phyloP scores from a whole-genome alignment of 2,888 invertebrate genomes.

The Aleiodes leptofemur region DNA sequence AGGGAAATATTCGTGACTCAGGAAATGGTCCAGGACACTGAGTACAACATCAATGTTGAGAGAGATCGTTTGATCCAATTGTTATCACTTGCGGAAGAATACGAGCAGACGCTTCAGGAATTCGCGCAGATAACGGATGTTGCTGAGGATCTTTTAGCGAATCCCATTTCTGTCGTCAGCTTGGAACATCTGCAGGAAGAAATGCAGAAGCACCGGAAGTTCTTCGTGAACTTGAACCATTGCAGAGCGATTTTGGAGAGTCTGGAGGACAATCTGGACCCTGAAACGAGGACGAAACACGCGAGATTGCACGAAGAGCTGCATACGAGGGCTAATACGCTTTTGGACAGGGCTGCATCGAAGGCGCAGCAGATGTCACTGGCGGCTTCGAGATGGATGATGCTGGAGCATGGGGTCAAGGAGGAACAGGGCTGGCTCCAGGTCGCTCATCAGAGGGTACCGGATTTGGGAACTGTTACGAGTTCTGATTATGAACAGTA shows the following conservation, averaged over 20 bases:
- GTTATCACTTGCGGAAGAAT: slow-evolving; percentile 88
- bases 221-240: slow-evolving; percentile 91
- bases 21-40: slow-evolving; percentile 83
- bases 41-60: slow-evolving; percentile 83
- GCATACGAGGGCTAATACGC: slow-evolving; percentile 84
- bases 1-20: slow-evolving; percentile 81
- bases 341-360: slow-evolving; percentile 88
- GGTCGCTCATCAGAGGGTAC: slow-evolving; percentile 89
- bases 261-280: slow-evolving; percentile 88
- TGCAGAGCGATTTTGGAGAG: slow-evolving; percentile 92
- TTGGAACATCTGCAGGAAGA: slow-evolving; percentile 90
- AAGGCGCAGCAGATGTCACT: slow-evolving; percentile 89
- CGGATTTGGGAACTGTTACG: slow-evolving; percentile 87
- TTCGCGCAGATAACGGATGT: slow-evolving; percentile 90
- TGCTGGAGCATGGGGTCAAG: slow-evolving; percentile 87
- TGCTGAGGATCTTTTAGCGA: slow-evolving; percentile 88
- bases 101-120: slow-evolving; percentile 91
- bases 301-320: slow-evolving; percentile 85
- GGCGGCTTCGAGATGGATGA: slow-evolving; percentile 90
- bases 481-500: slow-evolving; percentile 91
- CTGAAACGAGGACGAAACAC: slow-evolving; percentile 85
- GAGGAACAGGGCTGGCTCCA: slow-evolving; percentile 90
- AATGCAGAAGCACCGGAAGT: slow-evolving; percentile 92
- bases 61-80: slow-evolving; percentile 86
- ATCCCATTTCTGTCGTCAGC: slow-evolving; percentile 85